phyloP scores from a whole-genome alignment of 2,797 vertebrate genomes.

The Pelobates cultripes region DNA sequence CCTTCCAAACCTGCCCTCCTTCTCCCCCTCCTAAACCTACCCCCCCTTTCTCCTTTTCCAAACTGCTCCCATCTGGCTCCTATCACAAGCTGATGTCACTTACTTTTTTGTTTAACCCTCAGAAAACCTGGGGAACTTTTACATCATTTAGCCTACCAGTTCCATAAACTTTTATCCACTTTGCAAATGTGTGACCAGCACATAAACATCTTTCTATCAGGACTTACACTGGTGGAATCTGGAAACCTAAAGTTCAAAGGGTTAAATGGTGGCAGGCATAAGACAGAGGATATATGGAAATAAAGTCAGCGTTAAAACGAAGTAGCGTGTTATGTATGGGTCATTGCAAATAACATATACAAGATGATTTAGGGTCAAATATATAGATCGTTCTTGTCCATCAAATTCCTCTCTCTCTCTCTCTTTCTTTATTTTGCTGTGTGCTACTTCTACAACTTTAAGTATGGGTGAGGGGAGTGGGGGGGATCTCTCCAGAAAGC shows the following conservation, averaged over 20 bases:
- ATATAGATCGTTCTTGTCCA: too few relatives aligned
- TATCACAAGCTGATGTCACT: conserved; percentile 53
- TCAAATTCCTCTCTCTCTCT: too few relatives aligned
- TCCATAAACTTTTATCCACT: neutral
- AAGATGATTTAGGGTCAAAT: too few relatives aligned
- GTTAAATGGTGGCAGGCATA: too few relatives aligned
- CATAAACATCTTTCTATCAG: neutral
- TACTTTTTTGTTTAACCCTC: conserved; percentile 37
- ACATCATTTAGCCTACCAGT: conserved; percentile 25
- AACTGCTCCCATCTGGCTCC: conserved; percentile 54
- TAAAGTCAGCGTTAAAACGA: too few relatives aligned
- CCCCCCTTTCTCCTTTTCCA: conserved; percentile 27
- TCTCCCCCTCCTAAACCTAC: conserved; percentile 25
- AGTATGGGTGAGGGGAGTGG: neutral
- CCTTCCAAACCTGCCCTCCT: conserved; percentile 33
- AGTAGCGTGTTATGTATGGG: too few relatives aligned
- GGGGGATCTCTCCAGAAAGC: conserved; percentile 14
- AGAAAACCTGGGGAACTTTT: conserved; percentile 29
- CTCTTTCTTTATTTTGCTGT: too few relatives aligned
- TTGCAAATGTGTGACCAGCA: conserved; percentile 21
- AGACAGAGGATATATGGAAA: too few relatives aligned
- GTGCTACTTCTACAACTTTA: neutral
- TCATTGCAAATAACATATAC: too few relatives aligned
- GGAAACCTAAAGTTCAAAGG: too few relatives aligned
- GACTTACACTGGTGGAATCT: too few relatives aligned